A percentile compares a stretch with the other conserved stretches of the same genome.
phyloP scores from a whole-genome alignment of 1,140 invertebrate species.

The Zaprionus gabonicus region DNA sequence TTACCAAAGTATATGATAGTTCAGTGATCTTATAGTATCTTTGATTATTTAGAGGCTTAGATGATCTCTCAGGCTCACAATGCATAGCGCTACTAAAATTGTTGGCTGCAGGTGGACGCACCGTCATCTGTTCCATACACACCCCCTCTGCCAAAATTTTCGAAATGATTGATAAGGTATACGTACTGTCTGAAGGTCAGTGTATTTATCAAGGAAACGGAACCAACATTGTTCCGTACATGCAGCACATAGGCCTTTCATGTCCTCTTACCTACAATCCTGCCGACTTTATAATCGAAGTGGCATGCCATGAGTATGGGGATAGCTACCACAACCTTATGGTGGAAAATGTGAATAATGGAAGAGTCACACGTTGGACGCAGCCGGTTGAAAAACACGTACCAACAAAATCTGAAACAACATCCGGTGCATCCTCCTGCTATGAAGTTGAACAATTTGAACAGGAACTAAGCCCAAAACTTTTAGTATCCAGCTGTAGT shows the following conservation, averaged over 20 bases:
- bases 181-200: conserved; percentile 89
- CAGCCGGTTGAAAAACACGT: conserved; percentile 43
- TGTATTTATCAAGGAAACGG: conserved; percentile 90
- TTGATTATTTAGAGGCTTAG: conserved; percentile 86
- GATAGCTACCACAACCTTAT: conserved; percentile 87
- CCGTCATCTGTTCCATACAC: conserved; percentile 96
- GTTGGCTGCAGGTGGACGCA: conserved; percentile 92
- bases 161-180: conserved; percentile 91
- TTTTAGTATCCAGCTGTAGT: conserved; percentile 86
- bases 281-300: conserved; percentile 93
- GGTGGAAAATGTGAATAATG: conserved; percentile 88
- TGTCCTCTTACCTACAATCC: conserved; percentile 93
- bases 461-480: conserved; percentile 81
- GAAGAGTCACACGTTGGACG: conserved; percentile 85
- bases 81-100: conserved; percentile 90
- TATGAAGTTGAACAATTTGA: conserved; percentile 80
- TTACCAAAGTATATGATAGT: conserved; percentile 22
- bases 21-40: background rate
- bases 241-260: conserved; percentile 87
- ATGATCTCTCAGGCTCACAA: conserved; percentile 91
- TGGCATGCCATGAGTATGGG: conserved; percentile 91
- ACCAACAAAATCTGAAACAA: conserved; percentile 74
- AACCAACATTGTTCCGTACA: conserved; percentile 89
- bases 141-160: conserved; percentile 94
- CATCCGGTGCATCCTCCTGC: conserved; percentile 76